Evolutionary conservation across 1,140 invertebrate species (phyloP), one percentile per base, ranked within the genome.

Genomic region (Drosophila subpulchrella): DNA sequence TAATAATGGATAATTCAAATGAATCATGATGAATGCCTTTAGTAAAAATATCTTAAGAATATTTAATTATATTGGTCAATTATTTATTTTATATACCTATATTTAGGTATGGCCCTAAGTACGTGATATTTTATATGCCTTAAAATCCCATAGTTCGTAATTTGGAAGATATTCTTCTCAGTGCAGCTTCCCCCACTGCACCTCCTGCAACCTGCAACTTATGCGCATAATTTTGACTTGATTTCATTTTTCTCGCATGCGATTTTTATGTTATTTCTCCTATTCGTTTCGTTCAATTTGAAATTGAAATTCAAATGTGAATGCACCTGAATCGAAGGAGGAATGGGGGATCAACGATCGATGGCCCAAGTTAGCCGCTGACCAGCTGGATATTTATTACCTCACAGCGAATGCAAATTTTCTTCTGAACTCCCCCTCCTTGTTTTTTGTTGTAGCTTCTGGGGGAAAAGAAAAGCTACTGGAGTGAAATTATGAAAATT

Each of bases 191-290:
- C 53, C 51, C 44, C 48, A 3, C 17, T 11, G 24, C 15, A 41
- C 24, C 38, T 15, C 34, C 36, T 13, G 20, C n/a, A 42, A 4
- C 44, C 20, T 11, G 41, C 50, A 85, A 88, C 80, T 88, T 88
- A 88, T 88, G 84, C 84, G 84, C 84, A 88, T 88, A 88, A 88
- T 88, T 89, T 88, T 89, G 84, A 71, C 67, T 88, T 88, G 85
- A 88, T 88, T 88, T 89, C 84, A 88, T 88, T 88, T 88, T 88
- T 84, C 84, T 89, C 84, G 84, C 81, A 84, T 85, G 81, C 81
- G 81, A 84, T 70, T 84, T 82, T 51, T 65, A 47, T 55, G 34
- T 44, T 70, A 20, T 42, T 51, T 58, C 44, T 50, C 20, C n/a
- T n/a, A 50, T 71, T 72, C 56, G 73, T 71, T 78, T 78, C 84